phyloP scores from a whole-genome alignment of 1,140 invertebrate genomes.

The Scylla paramamosain region DNA sequence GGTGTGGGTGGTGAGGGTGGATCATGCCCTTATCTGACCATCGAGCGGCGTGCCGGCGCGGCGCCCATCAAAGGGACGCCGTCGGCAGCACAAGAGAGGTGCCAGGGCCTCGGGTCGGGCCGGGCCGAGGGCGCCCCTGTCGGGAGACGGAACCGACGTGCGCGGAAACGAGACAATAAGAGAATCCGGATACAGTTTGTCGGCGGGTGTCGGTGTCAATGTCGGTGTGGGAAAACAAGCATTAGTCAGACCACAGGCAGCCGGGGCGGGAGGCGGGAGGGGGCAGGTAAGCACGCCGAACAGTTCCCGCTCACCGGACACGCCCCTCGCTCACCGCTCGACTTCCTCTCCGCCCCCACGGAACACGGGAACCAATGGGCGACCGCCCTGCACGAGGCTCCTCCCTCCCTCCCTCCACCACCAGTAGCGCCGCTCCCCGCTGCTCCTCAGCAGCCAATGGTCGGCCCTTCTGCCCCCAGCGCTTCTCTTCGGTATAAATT shows the following conservation, averaged over 20 bases:
- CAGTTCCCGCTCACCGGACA: constrained; percentile 45
- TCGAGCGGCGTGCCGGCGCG: background rate
- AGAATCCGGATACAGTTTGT: background rate
- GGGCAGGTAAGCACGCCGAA: background rate
- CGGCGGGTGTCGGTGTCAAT: background rate
- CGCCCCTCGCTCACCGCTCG: constrained; percentile 37
- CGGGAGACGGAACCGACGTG: background rate
- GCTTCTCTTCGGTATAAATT: constrained; percentile 68
- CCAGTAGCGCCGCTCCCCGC: constrained; percentile 70
- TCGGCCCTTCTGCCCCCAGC: constrained; percentile 67
- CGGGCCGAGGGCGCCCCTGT: background rate
- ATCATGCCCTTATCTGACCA: background rate
- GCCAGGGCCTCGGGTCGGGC: background rate
- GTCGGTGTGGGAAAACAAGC: constrained; percentile 59
- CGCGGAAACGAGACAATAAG: background rate
- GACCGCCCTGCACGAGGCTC: constrained; percentile 23
- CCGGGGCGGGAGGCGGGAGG: background rate
- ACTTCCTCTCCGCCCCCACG: constrained; percentile 68
- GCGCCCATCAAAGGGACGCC: background rate
- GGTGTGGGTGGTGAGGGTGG: background rate
- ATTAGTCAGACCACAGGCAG: constrained; percentile 47
- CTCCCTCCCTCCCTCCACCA: constrained; percentile 46
- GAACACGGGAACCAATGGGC: constrained; percentile 19
- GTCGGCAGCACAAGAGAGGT: background rate
- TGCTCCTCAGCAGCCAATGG: constrained; percentile 71